Conservation (phyloP, 2,888 invertebrate species). For the Parthenolecanium corni region DNA sequence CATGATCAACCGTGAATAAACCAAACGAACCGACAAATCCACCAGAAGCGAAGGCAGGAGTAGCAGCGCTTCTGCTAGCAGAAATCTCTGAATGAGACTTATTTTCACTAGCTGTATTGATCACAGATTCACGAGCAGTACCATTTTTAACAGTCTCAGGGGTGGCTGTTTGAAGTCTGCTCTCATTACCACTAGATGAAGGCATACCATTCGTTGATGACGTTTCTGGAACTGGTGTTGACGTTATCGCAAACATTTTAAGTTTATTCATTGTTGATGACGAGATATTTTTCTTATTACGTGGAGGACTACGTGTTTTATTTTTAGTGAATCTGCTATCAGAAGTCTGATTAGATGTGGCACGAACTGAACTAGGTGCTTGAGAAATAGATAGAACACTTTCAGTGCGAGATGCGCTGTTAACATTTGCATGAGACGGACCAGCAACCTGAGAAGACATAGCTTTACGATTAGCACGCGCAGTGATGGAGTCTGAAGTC, state of each 20-base stretch:
- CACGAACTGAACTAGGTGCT: neutral
- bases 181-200: neutral
- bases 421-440: too few species aligned
- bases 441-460: too few species aligned
- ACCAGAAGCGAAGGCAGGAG: neutral
- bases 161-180: neutral
- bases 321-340: neutral
- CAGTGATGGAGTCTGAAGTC: too few species aligned
- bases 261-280: neutral
- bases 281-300: neutral
- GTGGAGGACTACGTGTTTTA: neutral
- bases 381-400: too few species aligned
- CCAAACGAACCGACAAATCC: neutral
- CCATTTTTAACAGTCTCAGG: too few species aligned
- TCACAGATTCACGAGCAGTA: too few species aligned
- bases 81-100: neutral
- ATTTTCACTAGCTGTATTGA: neutral
- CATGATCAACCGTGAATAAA: neutral
- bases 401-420: too few species aligned
- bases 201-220: too few species aligned
- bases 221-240: neutral
- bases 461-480: too few species aligned
- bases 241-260: neutral
- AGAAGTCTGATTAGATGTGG: neutral
- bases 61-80: neutral